Evolutionary conservation across 2,888 invertebrate genomes (phyloP).

Genomic region (Cantharis rustica): DNA sequence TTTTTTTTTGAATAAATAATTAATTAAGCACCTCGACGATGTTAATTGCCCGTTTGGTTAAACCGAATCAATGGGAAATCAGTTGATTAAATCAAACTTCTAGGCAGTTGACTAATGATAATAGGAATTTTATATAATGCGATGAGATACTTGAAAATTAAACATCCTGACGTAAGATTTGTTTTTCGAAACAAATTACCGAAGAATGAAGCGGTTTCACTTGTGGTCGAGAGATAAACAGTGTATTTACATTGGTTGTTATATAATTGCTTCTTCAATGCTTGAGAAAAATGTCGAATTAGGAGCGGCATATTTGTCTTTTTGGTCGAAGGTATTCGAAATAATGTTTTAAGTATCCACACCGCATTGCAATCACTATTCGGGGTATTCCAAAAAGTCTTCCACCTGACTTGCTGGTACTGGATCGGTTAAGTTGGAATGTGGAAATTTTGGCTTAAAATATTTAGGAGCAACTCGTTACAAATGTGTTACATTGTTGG

Average conservation of each 20-base stretch:
- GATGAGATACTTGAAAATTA: slow-evolving; percentile 11
- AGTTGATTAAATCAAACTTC: not conserved
- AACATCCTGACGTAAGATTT: slow-evolving; percentile 12
- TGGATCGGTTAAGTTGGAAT: not conserved
- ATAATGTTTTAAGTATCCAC: not conserved
- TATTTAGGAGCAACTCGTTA: not conserved
- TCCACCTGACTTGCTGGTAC: not conserved
- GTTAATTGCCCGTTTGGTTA: not conserved
- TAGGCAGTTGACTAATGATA: not conserved
- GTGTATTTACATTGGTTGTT: slow-evolving; percentile 23
- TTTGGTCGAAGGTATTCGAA: not conserved
- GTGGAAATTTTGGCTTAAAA: not conserved
- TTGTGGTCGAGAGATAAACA: slow-evolving; percentile 23
- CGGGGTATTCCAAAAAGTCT: not conserved
- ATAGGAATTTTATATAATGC: not conserved
- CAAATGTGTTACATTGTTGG: not conserved
- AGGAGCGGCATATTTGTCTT: slow-evolving; percentile 29
- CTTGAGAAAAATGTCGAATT: slow-evolving; percentile 26
- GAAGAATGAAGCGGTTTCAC: slow-evolving; percentile 28
- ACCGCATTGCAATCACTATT: not conserved
- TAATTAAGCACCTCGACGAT: not conserved
- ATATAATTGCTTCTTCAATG: slow-evolving; percentile 26
- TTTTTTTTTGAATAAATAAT: not conserved
- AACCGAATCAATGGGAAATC: not conserved
- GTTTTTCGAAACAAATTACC: slow-evolving; percentile 23